These are phyloP conservation scores for Notodonta ziczac DNA, from an alignment of 2,888 invertebrate species.

Conservation along the genomic window DNA sequence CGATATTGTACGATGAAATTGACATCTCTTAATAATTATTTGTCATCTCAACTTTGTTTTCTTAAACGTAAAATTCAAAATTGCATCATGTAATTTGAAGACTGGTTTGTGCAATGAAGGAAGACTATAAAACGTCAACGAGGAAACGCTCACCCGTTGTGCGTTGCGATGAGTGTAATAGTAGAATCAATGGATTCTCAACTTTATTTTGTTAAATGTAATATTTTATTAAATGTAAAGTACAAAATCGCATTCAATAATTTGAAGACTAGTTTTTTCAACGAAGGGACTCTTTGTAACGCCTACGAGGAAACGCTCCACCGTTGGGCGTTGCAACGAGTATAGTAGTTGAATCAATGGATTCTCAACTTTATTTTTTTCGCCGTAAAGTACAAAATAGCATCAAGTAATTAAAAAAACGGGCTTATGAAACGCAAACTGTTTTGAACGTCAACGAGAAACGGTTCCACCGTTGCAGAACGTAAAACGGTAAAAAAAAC, in stretches of 20 bases:
- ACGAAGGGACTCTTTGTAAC: neutral
- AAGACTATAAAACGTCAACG: neutral
- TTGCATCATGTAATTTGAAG: too few relatives aligned
- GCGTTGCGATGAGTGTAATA: neutral
- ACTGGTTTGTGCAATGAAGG: neutral
- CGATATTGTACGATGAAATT: too few relatives aligned
- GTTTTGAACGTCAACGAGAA: too few relatives aligned
- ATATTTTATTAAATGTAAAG: neutral
- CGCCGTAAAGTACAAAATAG: too few relatives aligned
- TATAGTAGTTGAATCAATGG: neutral
- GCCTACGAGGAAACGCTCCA: neutral
- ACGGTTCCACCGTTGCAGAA: too few relatives aligned
- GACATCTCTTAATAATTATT: too few relatives aligned
- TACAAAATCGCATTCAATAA: too few relatives aligned
- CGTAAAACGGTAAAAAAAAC: too few relatives aligned
- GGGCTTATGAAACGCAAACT: too few relatives aligned
- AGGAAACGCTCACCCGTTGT: neutral
- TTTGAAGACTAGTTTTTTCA: neutral
- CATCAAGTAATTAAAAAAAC: too few relatives aligned
- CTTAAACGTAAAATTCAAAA: too few relatives aligned
- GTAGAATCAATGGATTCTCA: neutral
- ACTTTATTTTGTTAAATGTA: neutral
- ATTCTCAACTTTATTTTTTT: neutral
- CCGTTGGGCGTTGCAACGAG: neutral
- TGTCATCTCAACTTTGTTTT: too few relatives aligned